phyloP scores from a whole-genome alignment of 2,888 invertebrate species.

The Hemicrepidius hirtus region DNA sequence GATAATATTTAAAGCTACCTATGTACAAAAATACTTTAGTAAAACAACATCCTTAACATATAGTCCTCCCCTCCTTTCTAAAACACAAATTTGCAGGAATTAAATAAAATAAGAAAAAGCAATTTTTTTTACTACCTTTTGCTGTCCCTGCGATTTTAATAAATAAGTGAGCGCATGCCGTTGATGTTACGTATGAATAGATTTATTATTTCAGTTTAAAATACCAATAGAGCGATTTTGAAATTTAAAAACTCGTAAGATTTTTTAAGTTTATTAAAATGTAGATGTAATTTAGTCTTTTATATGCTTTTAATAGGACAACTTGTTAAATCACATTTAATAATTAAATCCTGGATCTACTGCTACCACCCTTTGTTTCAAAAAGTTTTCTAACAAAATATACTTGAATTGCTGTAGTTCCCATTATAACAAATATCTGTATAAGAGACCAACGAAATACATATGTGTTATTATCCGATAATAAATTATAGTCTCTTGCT shows the following conservation, averaged over 20 bases:
- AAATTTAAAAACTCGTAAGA: too few relatives aligned
- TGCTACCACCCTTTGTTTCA: conserved; percentile 81
- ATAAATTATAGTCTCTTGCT: conserved; percentile 86
- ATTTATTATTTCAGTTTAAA: too few relatives aligned
- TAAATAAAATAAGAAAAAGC: too few relatives aligned
- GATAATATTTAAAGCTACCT: conserved; percentile 19
- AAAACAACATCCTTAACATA: background rate
- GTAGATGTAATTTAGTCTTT: too few relatives aligned
- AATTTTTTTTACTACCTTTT: too few relatives aligned
- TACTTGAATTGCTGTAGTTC: conserved; percentile 87
- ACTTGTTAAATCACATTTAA: background rate
- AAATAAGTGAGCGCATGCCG: background rate
- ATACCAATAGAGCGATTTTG: too few relatives aligned
- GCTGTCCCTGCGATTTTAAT: too few relatives aligned
- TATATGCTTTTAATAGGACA: background rate
- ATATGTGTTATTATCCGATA: conserved; percentile 88
- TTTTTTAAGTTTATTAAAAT: too few relatives aligned
- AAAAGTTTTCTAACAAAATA: conserved; percentile 93
- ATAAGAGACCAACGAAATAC: conserved; percentile 92
- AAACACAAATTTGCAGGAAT: background rate
- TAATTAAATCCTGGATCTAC: conserved; percentile 75
- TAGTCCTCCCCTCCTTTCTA: background rate
- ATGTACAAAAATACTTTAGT: conserved; percentile 19
- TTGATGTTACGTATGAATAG: background rate
- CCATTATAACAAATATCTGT: conserved; percentile 88